phyloP scores from a whole-genome alignment of 1,140 invertebrate genomes.

The Heliconius eleuchia region DNA sequence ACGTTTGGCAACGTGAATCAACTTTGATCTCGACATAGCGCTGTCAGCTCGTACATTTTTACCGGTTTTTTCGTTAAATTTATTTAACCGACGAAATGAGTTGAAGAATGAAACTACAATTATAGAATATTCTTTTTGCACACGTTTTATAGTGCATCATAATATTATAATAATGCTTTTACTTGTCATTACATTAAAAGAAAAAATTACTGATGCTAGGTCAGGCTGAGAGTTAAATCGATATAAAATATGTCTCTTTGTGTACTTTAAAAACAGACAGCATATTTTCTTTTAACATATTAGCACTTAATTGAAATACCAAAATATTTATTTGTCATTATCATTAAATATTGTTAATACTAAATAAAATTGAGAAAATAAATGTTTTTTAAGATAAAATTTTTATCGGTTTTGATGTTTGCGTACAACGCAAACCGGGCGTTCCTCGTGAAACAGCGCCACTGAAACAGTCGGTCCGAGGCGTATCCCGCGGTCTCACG shows the following conservation, averaged over 20 bases:
- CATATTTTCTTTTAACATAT: not conserved
- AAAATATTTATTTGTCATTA: not conserved
- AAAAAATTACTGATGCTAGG: not conserved
- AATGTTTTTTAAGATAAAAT: not conserved
- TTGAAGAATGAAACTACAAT: not conserved
- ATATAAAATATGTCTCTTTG: not conserved
- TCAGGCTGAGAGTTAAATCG: not conserved
- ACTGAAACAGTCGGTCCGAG: conserved; percentile 38
- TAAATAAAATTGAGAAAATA: not conserved
- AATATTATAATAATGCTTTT: not conserved
- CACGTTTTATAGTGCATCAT: not conserved
- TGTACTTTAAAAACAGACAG: not conserved
- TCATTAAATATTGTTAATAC: not conserved
- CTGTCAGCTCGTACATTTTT: conserved; percentile 29
- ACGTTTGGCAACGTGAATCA: conserved; percentile 45
- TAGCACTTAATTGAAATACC: not conserved
- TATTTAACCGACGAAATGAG: not conserved
- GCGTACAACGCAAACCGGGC: conserved; percentile 18
- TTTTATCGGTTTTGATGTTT: conserved; percentile 15
- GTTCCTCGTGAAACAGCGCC: conserved; percentile 34
- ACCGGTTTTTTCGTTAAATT: not conserved
- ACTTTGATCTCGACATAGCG: conserved; percentile 23
- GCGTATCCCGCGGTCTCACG: conserved; percentile 35
- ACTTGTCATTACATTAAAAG: not conserved
- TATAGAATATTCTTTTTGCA: not conserved